Conservation (phyloP, 1,140 invertebrate species). For the Cherax quadricarinatus region DNA sequence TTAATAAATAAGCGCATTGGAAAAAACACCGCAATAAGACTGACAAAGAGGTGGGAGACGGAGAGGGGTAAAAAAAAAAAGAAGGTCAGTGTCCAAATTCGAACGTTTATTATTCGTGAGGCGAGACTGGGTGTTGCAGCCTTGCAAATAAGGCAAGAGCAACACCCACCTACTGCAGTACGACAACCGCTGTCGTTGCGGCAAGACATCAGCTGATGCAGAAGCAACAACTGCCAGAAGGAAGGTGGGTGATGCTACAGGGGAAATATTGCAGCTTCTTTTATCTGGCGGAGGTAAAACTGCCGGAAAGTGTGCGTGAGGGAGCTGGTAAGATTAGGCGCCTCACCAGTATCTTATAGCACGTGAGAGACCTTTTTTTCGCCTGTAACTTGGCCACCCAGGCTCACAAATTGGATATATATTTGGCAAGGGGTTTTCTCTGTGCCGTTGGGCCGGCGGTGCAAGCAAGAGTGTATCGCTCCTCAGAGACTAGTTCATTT, state of each 20-base stretch:
- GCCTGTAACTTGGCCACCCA: constrained; percentile 7
- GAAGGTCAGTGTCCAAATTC: no score
- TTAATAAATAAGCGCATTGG: no score
- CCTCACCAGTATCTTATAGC: constrained; percentile 9
- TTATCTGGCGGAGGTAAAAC: background rate
- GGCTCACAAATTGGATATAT: constrained; percentile 20
- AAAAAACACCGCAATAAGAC: no score
- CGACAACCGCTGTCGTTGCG: background rate
- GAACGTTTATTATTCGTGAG: no score
- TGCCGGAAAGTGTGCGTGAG: background rate
- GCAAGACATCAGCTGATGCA: background rate
- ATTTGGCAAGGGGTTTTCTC: constrained; percentile 6
- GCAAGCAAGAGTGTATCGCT: constrained; percentile 13
- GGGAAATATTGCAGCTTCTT: background rate
- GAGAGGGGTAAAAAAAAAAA: no score
- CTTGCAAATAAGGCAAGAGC: no score
- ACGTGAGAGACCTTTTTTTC: background rate
- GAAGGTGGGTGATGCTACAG: background rate
- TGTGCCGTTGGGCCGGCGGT: background rate
- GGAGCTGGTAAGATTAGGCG: constrained; percentile 8
- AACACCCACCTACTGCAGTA: background rate
- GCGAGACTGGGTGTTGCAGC: no score
- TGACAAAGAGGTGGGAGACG: no score
- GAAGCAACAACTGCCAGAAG: background rate
- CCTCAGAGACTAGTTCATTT: background rate